These are phyloP conservation scores for Lepisosteus osseus DNA, from an alignment of 2,113 vertebrate genomes.

Conservation along the genomic window DNA sequence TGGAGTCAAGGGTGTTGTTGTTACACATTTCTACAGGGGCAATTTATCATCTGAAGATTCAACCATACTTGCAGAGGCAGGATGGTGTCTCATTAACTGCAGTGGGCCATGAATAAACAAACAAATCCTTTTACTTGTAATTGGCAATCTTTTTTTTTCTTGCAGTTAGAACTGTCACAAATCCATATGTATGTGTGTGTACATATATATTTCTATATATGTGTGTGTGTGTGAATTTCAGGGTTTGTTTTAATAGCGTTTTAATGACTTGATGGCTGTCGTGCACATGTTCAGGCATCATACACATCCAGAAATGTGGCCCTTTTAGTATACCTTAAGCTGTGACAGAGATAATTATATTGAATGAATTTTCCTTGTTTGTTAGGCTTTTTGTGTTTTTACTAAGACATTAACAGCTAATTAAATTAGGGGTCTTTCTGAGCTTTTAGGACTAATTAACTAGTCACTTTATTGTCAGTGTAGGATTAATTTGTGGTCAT, in stretches of 20 bases:
- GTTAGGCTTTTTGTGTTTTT: slow-evolving; percentile 8
- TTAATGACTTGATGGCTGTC: not conserved
- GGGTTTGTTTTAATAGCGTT: slow-evolving; percentile 12
- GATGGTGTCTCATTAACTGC: slow-evolving; percentile 20
- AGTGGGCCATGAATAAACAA: slow-evolving; percentile 23
- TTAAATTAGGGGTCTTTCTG: slow-evolving; percentile 16
- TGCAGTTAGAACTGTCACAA: slow-evolving; percentile 7
- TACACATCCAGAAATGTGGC: not conserved
- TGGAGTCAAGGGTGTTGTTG: slow-evolving; percentile 32
- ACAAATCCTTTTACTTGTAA: slow-evolving; percentile 12
- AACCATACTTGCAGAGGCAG: slow-evolving; percentile 5
- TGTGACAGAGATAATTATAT: slow-evolving; percentile 11
- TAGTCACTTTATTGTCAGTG: not conserved
- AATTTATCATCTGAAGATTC: slow-evolving; percentile 37
- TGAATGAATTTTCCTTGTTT: slow-evolving; percentile 6
- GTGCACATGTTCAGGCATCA: not conserved
- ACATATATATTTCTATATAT: not conserved
- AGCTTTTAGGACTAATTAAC: slow-evolving; percentile 14
- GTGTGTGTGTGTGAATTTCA: not conserved
- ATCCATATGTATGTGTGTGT: not conserved
- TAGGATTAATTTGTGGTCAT: slow-evolving; percentile 10
- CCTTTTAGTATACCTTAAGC: not conserved
- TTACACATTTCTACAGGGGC: slow-evolving; percentile 29
- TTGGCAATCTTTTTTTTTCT: slow-evolving; percentile 17
- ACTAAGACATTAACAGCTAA: slow-evolving; percentile 13